Evolutionary conservation across 2,113 vertebrate genomes (phyloP).

Genomic region (Romanogobio albipinnatus): DNA sequence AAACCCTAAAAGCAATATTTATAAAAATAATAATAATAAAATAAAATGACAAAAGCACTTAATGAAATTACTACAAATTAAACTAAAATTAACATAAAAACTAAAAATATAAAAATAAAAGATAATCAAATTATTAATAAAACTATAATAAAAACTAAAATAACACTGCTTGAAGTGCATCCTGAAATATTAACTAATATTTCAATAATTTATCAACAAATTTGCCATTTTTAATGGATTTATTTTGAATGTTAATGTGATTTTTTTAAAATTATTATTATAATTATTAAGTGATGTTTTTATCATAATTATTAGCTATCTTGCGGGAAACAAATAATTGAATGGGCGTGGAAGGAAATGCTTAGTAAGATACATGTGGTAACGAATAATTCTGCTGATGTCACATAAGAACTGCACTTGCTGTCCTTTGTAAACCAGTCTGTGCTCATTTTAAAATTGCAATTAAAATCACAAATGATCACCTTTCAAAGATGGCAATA

Average conservation of each 20-base stretch:
- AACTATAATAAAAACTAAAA: too few species aligned
- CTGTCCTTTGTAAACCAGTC: not conserved
- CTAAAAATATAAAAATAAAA: too few species aligned
- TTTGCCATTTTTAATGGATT: not conserved
- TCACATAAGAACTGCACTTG: not conserved
- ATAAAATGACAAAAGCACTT: too few species aligned
- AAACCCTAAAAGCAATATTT: too few species aligned
- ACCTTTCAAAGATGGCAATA: not conserved
- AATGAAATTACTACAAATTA: too few species aligned
- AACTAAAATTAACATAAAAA: too few species aligned
- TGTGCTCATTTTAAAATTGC: not conserved
- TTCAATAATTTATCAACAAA: not conserved
- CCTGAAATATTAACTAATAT: not conserved
- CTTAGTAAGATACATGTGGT: not conserved
- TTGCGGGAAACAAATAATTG: not conserved
- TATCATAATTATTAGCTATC: not conserved
- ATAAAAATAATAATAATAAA: too few species aligned
- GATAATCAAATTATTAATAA: too few species aligned
- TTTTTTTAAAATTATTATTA: not conserved
- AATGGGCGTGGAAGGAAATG: not conserved
- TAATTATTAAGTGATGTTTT: too few species aligned
- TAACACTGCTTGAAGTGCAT: too few species aligned
- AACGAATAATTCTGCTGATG: not conserved
- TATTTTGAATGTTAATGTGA: not conserved
- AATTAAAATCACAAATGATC: not conserved